Percentiles rank a stretch among this genome's conserved stretches.
Conservation (phyloP, 2,888 invertebrate genomes). For the Lycaena phlaeas region DNA sequence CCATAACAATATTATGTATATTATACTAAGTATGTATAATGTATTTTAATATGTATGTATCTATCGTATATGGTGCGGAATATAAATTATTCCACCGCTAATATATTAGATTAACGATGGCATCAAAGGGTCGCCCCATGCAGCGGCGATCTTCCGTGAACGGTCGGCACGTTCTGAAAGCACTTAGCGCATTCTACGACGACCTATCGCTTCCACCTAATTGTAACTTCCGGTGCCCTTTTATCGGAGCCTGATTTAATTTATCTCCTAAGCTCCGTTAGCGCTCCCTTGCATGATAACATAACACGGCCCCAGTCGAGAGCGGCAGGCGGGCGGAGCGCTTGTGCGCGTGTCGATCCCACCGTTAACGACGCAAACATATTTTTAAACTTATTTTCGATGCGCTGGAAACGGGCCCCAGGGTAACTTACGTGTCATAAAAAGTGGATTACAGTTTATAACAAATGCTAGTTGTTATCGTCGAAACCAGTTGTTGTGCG, state of each 20-base stretch:
- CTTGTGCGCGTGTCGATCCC: constrained; percentile 20
- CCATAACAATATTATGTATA: too few relatives aligned
- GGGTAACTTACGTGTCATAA: constrained; percentile 1
- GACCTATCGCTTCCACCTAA: constrained; percentile 28
- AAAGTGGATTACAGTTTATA: constrained; percentile 14
- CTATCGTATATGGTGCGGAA: too few relatives aligned
- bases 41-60: too few relatives aligned
- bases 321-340: constrained; percentile 38
- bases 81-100: too few relatives aligned
- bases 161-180: neutral
- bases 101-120: neutral
- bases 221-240: constrained; percentile 58
- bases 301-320: too few relatives aligned
- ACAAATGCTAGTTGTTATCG: constrained; percentile 16
- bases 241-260: constrained; percentile 52
- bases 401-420: constrained; percentile 6
- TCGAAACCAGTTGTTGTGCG: constrained; percentile 15
- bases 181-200: constrained; percentile 7
- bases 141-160: neutral
- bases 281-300: constrained; percentile 55
- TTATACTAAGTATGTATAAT: too few relatives aligned
- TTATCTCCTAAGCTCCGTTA: constrained; percentile 62
- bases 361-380: constrained; percentile 13
- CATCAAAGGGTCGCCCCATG: constrained; percentile 3
- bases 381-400: constrained; percentile 12